Conservation (phyloP, 2,888 invertebrate species). For the Eustalomyia histrio region DNA sequence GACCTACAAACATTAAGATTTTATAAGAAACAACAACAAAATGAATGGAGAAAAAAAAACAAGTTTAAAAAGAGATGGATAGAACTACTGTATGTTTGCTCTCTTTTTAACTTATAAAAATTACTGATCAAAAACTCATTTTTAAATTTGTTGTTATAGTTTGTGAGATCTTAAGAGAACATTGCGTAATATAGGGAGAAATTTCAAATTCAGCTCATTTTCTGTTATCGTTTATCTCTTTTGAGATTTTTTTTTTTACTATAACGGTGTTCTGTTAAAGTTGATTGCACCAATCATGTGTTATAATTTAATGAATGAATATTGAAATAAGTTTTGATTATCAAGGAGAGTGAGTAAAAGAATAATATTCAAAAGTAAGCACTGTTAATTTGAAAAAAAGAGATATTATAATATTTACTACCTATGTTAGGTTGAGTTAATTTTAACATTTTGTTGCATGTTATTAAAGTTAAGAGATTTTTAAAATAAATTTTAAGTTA, state of each 20-base stretch:
- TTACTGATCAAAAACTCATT: not conserved
- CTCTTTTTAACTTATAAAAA: constrained; percentile 22
- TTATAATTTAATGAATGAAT: constrained; percentile 67
- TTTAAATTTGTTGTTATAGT: constrained; percentile 4
- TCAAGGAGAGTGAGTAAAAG: too few species aligned
- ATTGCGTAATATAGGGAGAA: not conserved
- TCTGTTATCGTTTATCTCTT: not conserved
- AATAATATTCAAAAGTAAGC: not conserved
- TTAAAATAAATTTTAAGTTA: not conserved
- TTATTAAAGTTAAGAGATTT: too few species aligned
- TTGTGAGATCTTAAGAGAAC: not conserved
- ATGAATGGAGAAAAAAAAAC: constrained; percentile 25
- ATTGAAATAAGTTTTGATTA: not conserved
- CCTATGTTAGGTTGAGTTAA: too few species aligned
- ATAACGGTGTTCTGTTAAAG: constrained; percentile 77
- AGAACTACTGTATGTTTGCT: not conserved
- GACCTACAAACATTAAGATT: constrained; percentile 23
- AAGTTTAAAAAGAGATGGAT: constrained; percentile 21
- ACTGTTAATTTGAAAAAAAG: too few species aligned
- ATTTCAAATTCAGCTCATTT: not conserved
- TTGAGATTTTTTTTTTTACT: constrained; percentile 57
- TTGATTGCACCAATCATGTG: constrained; percentile 77
- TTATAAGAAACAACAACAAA: constrained; percentile 25
- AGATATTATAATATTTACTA: too few species aligned
- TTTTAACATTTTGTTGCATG: not conserved